phyloP scores from a whole-genome alignment of 2,113 vertebrate species.

The Spea multiplicata region DNA sequence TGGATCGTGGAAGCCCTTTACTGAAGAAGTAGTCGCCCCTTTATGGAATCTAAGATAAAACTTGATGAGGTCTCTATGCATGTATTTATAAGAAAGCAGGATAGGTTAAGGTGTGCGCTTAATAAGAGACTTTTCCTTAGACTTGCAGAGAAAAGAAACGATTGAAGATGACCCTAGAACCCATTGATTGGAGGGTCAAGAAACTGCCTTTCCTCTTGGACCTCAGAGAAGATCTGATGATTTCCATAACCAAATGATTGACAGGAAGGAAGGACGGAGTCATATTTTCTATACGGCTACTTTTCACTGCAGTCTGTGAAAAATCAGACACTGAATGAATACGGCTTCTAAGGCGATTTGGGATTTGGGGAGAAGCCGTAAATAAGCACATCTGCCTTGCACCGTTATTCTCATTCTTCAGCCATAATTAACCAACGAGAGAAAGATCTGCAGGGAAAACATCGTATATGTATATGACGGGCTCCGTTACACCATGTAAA shows the following conservation, averaged over 20 bases:
- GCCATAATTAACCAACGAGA: constrained; percentile 30
- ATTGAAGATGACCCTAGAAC: neutral
- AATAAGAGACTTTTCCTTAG: constrained; percentile 17
- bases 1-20: neutral
- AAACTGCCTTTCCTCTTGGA: constrained; percentile 1
- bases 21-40: constrained; percentile 25
- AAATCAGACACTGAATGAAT: neutral
- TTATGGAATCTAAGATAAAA: constrained; percentile 36
- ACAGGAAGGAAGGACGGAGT: constrained; percentile 1
- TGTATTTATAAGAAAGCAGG: constrained; percentile 14
- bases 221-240: neutral
- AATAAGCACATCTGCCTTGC: constrained; percentile 24
- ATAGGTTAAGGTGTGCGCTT: neutral
- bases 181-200: constrained; percentile 22
- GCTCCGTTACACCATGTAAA: constrained; percentile 22
- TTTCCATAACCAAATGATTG: constrained; percentile 36
- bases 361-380: neutral
- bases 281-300: neutral
- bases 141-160: neutral
- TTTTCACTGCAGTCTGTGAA: neutral
- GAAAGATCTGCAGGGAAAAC: neutral
- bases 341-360: neutral
- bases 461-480: constrained; percentile 18
- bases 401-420: constrained; percentile 13
- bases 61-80: constrained; percentile 4